phyloP scores from a whole-genome alignment of 2,888 invertebrate genomes.

The Epinotia brunnichana region DNA sequence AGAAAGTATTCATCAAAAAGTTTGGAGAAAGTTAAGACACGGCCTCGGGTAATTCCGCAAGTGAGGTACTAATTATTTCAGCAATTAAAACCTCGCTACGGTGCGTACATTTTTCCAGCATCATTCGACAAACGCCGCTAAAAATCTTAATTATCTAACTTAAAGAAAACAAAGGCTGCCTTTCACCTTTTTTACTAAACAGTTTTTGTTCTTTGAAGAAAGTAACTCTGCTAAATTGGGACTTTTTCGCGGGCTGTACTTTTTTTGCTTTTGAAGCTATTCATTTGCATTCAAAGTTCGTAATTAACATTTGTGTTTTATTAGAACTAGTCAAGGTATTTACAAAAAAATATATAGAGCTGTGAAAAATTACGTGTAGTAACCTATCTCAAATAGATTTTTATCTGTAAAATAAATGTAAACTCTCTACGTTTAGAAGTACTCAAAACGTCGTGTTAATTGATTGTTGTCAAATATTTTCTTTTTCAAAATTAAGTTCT shows the following conservation, averaged over 20 bases:
- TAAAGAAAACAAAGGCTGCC: slow-evolving; percentile 69
- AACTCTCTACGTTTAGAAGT: no score
- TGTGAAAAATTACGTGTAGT: no score
- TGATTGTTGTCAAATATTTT: no score
- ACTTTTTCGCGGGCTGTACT: slow-evolving; percentile 56
- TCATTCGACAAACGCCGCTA: slow-evolving; percentile 61
- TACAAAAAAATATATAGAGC: not conserved
- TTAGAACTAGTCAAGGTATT: slow-evolving; percentile 4
- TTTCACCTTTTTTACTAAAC: slow-evolving; percentile 62
- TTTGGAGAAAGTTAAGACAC: slow-evolving; percentile 54
- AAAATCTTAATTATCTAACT: slow-evolving; percentile 77
- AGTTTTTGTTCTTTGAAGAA: slow-evolving; percentile 50
- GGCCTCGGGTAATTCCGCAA: slow-evolving; percentile 66
- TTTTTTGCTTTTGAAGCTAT: slow-evolving; percentile 63
- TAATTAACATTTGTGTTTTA: slow-evolving; percentile 56
- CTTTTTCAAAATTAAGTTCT: no score
- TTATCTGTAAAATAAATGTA: no score
- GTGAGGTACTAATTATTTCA: slow-evolving; percentile 77
- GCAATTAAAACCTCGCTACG: slow-evolving; percentile 69
- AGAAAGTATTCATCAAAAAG: slow-evolving; percentile 61
- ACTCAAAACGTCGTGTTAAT: no score
- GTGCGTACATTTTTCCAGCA: slow-evolving; percentile 60
- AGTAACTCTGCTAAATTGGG: slow-evolving; percentile 55
- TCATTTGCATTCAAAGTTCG: slow-evolving; percentile 69
- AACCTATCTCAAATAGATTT: no score